Evolutionary conservation across 92 coral and sea anemone species (phyloP).

Genomic region (Siderastrea siderea): DNA sequence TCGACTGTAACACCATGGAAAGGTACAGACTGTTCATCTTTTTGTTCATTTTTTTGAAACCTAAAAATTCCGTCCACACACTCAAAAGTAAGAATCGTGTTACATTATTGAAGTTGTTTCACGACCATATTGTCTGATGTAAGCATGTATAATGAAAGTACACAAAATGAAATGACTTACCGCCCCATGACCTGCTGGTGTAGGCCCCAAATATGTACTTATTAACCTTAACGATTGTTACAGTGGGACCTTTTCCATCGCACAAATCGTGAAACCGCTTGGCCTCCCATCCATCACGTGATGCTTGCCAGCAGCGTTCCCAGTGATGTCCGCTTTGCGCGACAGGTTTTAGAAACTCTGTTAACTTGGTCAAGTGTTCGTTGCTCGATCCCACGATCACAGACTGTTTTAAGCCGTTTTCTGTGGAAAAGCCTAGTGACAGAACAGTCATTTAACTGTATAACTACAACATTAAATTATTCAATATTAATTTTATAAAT

Average conservation of each 20-base stretch:
- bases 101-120: no score
- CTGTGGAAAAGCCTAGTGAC: no score
- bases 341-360: not conserved
- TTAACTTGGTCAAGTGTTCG: not conserved
- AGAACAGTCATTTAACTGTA: no score
- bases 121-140: no score
- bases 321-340: not conserved
- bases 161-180: constrained; percentile 32
- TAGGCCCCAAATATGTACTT: constrained; percentile 71
- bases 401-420: not conserved
- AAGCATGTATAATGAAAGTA: no score
- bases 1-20: no score
- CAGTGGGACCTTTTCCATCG: constrained; percentile 65
- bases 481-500: no score
- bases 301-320: not conserved
- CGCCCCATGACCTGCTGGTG: constrained; percentile 54
- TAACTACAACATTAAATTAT: no score
- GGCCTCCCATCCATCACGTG: constrained; percentile 54
- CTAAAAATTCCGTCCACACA: no score
- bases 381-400: not conserved
- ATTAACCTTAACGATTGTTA: constrained; percentile 57
- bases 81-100: no score
- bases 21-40: no score
- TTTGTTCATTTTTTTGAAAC: no score
- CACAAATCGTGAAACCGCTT: constrained; percentile 67